These are phyloP conservation scores for Neodon shergylaensis DNA, from an alignment of 2,113 vertebrate genomes.

Conservation along the genomic window DNA sequence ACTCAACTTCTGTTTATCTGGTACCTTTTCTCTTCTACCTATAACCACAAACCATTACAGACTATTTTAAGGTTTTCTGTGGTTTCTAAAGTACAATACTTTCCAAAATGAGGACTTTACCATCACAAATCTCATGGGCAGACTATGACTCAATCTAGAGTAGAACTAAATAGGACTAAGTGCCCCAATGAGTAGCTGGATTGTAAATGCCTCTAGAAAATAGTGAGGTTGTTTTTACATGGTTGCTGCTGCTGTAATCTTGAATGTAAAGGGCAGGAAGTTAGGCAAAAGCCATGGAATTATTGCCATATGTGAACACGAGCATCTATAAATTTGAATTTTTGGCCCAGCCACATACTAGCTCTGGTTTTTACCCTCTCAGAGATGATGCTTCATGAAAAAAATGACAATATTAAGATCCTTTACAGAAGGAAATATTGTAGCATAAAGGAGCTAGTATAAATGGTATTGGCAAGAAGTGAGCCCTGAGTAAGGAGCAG, in stretches of 20 bases:
- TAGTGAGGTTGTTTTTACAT: not conserved
- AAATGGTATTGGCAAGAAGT: slow-evolving; percentile 41
- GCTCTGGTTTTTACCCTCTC: not conserved
- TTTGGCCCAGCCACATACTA: slow-evolving; percentile 17
- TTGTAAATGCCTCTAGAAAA: slow-evolving; percentile 46
- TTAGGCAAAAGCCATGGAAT: not conserved
- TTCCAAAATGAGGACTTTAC: slow-evolving; percentile 43
- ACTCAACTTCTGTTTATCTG: slow-evolving; percentile 28
- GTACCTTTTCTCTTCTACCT: slow-evolving; percentile 58
- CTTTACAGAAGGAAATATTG: slow-evolving; percentile 42
- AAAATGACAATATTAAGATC: not conserved
- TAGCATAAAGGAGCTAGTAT: not conserved
- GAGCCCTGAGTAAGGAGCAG: not conserved
- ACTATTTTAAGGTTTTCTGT: slow-evolving; percentile 68
- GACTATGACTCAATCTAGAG: slow-evolving; percentile 46
- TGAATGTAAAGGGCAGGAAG: not conserved
- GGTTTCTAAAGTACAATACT: slow-evolving; percentile 60
- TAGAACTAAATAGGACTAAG: slow-evolving; percentile 34
- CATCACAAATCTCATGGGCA: slow-evolving; percentile 44
- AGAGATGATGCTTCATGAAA: slow-evolving; percentile 41
- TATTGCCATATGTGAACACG: slow-evolving; percentile 19
- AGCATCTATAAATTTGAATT: slow-evolving; percentile 48
- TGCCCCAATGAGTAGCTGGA: slow-evolving; percentile 30
- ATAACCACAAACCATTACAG: slow-evolving; percentile 48
- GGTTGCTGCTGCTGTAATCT: slow-evolving; percentile 10